phyloP scores from a whole-genome alignment of 1,140 invertebrate genomes.

The Drosophila neocordata region DNA sequence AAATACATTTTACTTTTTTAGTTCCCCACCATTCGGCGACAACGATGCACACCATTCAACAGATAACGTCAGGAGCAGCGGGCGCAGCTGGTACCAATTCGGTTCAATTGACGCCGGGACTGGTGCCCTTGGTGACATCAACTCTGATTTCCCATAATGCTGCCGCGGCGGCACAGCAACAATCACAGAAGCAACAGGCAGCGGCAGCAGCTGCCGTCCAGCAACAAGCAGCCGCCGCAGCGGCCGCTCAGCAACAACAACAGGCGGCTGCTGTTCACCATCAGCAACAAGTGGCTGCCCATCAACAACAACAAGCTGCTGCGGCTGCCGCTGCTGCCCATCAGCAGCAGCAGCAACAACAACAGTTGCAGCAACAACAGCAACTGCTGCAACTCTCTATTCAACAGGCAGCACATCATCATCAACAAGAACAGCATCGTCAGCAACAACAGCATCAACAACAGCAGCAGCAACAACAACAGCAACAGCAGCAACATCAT shows the following conservation, averaged over 20 bases:
- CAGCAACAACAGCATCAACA: conserved; percentile 63
- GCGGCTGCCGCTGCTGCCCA: conserved; percentile 52
- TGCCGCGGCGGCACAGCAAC: conserved; percentile 62
- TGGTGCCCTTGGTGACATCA: conserved; percentile 78
- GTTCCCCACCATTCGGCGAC: conserved; percentile 76
- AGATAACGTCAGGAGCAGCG: conserved; percentile 76
- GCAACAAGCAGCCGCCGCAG: conserved; percentile 60
- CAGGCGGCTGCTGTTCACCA: conserved; percentile 58
- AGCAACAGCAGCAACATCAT: conserved; percentile 58
- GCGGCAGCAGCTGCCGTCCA: conserved; percentile 45
- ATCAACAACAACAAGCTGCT: conserved; percentile 64
- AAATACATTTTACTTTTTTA: conserved; percentile 43
- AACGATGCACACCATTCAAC: conserved; percentile 81
- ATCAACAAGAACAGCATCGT: conserved; percentile 64
- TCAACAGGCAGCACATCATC: conserved; percentile 75
- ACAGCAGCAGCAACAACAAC: conserved; percentile 62
- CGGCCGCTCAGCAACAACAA: conserved; percentile 61
- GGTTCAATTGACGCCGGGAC: conserved; percentile 72
- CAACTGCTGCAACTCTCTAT: conserved; percentile 71
- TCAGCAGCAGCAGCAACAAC: conserved; percentile 72
- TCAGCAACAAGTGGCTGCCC: conserved; percentile 59
- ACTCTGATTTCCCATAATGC: conserved; percentile 78
- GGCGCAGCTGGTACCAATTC: conserved; percentile 61
- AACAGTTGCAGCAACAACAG: conserved; percentile 63
- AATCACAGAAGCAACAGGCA: conserved; percentile 70